These are phyloP conservation scores for Moxostoma hubbsi DNA, from an alignment of 2,797 vertebrate species.

Conservation along the genomic window DNA sequence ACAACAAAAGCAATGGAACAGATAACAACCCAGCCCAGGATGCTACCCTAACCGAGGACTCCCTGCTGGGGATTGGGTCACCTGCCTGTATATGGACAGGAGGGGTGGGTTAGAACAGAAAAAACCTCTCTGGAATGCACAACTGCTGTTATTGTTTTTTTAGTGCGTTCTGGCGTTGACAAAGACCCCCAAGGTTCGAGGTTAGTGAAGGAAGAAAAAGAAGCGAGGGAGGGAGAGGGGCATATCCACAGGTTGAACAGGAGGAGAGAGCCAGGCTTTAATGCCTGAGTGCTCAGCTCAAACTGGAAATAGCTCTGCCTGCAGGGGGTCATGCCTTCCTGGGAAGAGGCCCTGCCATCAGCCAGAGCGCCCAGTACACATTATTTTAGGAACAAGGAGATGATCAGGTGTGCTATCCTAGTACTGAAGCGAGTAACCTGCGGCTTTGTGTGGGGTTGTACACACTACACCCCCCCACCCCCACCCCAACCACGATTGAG, in stretches of 20 bases:
- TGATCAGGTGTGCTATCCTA: constrained; percentile 65
- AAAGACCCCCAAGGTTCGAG: constrained; percentile 42
- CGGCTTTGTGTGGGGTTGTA: not conserved
- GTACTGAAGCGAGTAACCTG: not conserved
- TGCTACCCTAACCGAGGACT: constrained; percentile 4
- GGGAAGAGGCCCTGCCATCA: constrained; percentile 65
- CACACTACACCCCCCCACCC: not conserved
- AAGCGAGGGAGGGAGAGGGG: constrained; percentile 18
- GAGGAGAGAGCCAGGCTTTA: constrained; percentile 46
- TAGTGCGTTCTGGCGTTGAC: constrained; percentile 31
- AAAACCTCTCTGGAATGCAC: constrained; percentile 52
- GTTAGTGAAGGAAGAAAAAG: constrained; percentile 34
- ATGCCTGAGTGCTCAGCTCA: constrained; percentile 39
- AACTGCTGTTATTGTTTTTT: constrained; percentile 59
- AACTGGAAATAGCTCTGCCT: constrained; percentile 46
- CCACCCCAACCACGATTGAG: not conserved
- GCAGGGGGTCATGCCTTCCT: constrained; percentile 42
- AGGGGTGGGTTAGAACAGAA: constrained; percentile 27
- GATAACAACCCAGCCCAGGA: constrained; percentile 26
- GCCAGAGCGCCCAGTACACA: constrained; percentile 66
- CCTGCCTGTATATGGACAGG: constrained; percentile 47
- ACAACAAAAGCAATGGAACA: constrained; percentile 22
- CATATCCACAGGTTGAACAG: constrained; percentile 56
- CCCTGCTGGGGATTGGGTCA: constrained; percentile 54
- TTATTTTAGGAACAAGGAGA: constrained; percentile 79